phyloP scores from a whole-genome alignment of 2,888 invertebrate species.

The Idaea biselata region DNA sequence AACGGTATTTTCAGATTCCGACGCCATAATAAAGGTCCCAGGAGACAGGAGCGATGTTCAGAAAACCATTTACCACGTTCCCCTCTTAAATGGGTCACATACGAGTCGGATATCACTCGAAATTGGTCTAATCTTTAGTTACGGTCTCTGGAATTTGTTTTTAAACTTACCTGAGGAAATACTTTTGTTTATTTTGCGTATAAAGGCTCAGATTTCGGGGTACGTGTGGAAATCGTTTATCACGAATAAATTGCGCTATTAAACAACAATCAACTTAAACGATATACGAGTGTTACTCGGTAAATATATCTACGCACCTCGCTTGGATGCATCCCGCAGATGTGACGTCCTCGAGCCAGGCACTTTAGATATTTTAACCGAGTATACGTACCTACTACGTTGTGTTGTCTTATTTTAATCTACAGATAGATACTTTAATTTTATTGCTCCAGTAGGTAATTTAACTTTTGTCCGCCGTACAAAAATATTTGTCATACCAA shows the following conservation, averaged over 20 bases:
- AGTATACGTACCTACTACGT: no score
- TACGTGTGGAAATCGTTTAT: slow-evolving; percentile 8
- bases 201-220: background rate
- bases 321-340: no score
- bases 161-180: slow-evolving; percentile 33
- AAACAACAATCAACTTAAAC: background rate
- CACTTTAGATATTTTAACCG: no score
- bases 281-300: background rate
- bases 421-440: background rate
- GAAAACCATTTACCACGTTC: slow-evolving; percentile 57
- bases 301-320: no score
- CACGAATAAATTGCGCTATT: slow-evolving; percentile 2
- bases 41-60: slow-evolving; percentile 48
- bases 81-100: slow-evolving; percentile 52
- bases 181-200: slow-evolving; percentile 19
- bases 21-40: slow-evolving; percentile 39
- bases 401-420: background rate
- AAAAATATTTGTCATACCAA: slow-evolving; percentile 10
- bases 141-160: slow-evolving; percentile 52
- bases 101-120: slow-evolving; percentile 52
- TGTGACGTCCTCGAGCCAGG: no score
- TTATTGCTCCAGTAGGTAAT: background rate
- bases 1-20: slow-evolving; percentile 34
- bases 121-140: slow-evolving; percentile 67
- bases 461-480: background rate